Evolutionary conservation across 2,797 vertebrate genomes (phyloP), one percentile per base, ranked within the genome.

Genomic region (Betta splendens): DNA sequence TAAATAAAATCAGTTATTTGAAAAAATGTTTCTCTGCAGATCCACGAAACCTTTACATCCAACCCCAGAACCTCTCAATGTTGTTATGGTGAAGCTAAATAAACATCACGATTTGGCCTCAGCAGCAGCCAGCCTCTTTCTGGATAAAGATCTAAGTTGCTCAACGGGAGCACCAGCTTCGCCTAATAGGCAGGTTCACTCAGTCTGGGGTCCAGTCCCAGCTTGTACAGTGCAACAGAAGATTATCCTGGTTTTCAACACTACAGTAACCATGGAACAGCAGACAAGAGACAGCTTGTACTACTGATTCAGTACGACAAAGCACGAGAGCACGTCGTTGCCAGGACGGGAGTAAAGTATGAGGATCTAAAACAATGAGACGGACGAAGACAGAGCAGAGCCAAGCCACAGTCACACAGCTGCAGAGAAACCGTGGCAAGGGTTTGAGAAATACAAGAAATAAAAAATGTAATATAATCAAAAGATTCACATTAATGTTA

Each of bases 131-230:
- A n/a, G n/a, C n/a, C n/a, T n/a, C n/a, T n/a, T n/a, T 57, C 55
- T 79, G 59, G 77, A 87, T 84, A 80, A 80, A 71, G 76, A 79
- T 81, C 72, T 62, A 52, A 76, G 74, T 78, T 79, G 53, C 75
- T 79, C 69, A 83, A 79, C 44, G 55, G 22, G 29, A 40, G 61
- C 48, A 15, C 28, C 7, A 37, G 77, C 86, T 65, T 76, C 75
- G 60, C 22, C 9, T 72, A 57, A 25, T n/a, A 73, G 79, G 72
- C 79, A 77, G 51, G 71, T 61, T 70, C 61, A 69, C 38, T 70
- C 48, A 5, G 46, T 55, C 31, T 33, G 21, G 68, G 64, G 62
- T 64, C 51, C 52, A 38, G 85, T 79, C 74, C 32, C 38, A 68
- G 55, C 87, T 80, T 85, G 83, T 84, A 68, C 20, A 9, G 31